Evolutionary conservation across 2,888 invertebrate species (phyloP).

Genomic region (Drosophila yooni): DNA sequence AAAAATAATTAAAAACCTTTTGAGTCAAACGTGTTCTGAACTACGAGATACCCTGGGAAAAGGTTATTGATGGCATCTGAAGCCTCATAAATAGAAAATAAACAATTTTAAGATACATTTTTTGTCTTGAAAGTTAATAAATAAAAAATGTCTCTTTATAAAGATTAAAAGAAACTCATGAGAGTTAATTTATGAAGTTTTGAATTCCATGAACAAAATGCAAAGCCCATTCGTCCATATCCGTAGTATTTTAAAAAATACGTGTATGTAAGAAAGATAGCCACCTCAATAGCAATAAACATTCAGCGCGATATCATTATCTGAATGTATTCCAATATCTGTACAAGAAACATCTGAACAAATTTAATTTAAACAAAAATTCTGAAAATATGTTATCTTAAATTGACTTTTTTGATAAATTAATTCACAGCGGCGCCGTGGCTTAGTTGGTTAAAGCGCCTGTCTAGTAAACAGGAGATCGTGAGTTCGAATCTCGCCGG

Average conservation of each 20-base stretch:
- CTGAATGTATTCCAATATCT: constrained; percentile 21
- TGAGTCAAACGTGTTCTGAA: neutral
- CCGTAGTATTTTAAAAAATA: neutral
- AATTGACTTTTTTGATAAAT: constrained; percentile 20
- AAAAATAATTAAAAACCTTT: constrained; percentile 1
- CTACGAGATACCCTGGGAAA: constrained; percentile 7
- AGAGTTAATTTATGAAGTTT: neutral
- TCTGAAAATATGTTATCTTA: constrained; percentile 4
- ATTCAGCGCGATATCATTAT: neutral
- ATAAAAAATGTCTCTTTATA: neutral
- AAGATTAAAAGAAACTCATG: neutral
- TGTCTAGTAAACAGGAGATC: constrained; percentile 85
- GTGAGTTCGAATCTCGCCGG: constrained; percentile 85
- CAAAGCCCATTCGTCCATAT: neutral
- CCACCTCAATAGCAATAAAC: neutral
- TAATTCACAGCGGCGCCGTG: constrained; percentile 77
- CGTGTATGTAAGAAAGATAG: neutral
- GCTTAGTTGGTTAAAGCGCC: constrained; percentile 85
- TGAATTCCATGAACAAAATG: neutral
- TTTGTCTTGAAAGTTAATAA: neutral
- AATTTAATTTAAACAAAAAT: constrained; percentile 49
- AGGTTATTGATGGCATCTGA: neutral
- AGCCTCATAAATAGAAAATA: neutral
- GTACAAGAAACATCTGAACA: constrained; percentile 36
- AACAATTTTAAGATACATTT: neutral